Conservation (phyloP, 2,797 vertebrate genomes). For the Mareca strepera region DNA sequence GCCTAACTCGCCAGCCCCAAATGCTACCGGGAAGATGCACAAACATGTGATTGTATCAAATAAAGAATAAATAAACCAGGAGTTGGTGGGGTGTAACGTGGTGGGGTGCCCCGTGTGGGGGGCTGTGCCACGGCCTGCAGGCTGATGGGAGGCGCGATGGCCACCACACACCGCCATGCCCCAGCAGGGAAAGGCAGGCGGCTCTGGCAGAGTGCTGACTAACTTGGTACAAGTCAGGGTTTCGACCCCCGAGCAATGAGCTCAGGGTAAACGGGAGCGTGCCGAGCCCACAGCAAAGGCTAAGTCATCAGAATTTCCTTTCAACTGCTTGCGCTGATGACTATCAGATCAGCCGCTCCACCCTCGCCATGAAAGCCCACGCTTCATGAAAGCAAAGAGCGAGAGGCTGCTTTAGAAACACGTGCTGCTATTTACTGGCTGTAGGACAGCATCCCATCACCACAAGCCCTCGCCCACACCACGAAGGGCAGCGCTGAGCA, state of each 20-base stretch:
- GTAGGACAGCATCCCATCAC: not conserved
- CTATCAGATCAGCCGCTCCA: constrained; percentile 16
- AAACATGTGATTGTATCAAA: not conserved
- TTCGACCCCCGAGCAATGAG: not conserved
- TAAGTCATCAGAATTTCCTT: constrained; percentile 35
- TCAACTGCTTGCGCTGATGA: constrained; percentile 11
- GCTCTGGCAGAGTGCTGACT: not conserved
- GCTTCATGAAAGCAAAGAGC: constrained; percentile 9
- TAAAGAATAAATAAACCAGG: not conserved
- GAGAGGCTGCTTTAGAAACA: not conserved
- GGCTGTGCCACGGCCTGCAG: not conserved
- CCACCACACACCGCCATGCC: rapidly evolving
- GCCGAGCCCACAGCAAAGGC: not conserved
- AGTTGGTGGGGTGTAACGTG: rapidly evolving
- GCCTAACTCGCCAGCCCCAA: not conserved
- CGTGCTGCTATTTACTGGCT: not conserved
- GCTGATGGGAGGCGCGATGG: rapidly evolving
- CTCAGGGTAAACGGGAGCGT: not conserved
- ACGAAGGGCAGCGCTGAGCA: not conserved
- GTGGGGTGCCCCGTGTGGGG: not conserved
- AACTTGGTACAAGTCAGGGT: not conserved
- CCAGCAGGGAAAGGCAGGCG: not conserved
- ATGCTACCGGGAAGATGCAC: not conserved
- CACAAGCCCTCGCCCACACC: not conserved
- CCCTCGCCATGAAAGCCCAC: not conserved